Base-by-base conservation (phyloP, 1,140 invertebrate species). In the Phocides pigmalion region DNA sequence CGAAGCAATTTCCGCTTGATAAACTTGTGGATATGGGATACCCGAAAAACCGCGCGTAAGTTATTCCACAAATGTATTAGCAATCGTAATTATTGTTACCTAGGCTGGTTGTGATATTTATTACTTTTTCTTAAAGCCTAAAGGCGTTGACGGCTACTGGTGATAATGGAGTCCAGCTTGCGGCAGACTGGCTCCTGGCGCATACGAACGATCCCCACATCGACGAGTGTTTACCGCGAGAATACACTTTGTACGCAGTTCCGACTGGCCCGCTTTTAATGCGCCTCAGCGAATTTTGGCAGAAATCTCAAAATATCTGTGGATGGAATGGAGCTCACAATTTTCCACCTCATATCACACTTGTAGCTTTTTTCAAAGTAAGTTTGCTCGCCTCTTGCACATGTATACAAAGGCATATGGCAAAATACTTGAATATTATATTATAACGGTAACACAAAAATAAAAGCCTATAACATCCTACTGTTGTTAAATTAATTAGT, bases 71-170 rank as follows among this genome's bases (percentile, higher is more conserved):
- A 3, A 28, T 28, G 4, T 35, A 35, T 8, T 2, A 2, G 32
- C 32, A 1, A 35, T 12, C 32, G n/a, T 3, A 22, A 22, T 6
- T 3, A 22, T 22, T 6, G 22, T 2, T 22, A 22, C 2, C 22
- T n/a, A n/a, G n/a, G n/a, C 9, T 1, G 0, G 5, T 9, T 35
- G 32, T 46, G 14, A 16, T 20, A 3, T 50, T 3, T 46, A 46
- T 59, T 47, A 54, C 49, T 46, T 63, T 58, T 25, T 16, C 37
- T 66, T 71, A 20, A 51, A 98, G 97, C 22, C 95, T 97, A 82
- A 98, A 98, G 89, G 97, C 97, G 14, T 87, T 98, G 62, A 96
- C 97, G 14, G 97, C 97, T n/a, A 98, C 97, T 8, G 97, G 97
- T 16, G 95, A 98, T 83, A 92, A 95, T 25, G 96, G 97, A 56